Base-by-base conservation (phyloP, 2,797 vertebrate genomes). In the Tarsius wallacei region DNA sequence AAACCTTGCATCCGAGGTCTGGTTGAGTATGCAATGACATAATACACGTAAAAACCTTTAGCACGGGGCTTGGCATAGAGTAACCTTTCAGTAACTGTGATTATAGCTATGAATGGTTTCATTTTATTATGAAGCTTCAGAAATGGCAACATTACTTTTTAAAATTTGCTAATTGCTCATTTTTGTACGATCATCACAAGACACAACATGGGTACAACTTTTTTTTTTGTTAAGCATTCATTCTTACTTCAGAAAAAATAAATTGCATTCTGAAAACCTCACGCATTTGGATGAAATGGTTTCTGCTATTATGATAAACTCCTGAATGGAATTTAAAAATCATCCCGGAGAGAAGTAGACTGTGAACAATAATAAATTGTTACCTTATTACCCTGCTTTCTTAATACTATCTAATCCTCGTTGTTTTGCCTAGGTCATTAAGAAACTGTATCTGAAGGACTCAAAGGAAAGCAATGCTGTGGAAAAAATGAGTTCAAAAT, bases 391-490 rank as follows among this genome's bases (percentile, higher is more conserved):
- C 31, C 28, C 71, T 98, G 21, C 12, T 97, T 68, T 91, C 95
- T 98, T 93, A 95, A 73, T 83, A 95, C 68, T 76, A 10, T 88
- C 83, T 97, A 91, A 98, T 96, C 76, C 71, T 96, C 95, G 42
- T 96, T 98, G 95, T 87, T 96, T 91, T 71, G 81, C 49, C 63
- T 93, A 36, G 11, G 59, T 94, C 96, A 96, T 94, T 94, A 96
- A 97, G 84, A 77, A 93, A 97, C n/a, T 91, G 0, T 57, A 57
- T 93, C 82, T 28, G 71, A 90, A 82, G 78, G 36, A 2, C 84
- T 97, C 78, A 81, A 89, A 96, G 47, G n/a, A 96, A 97, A 94
- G 14, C 16, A 93, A 3, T 80, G 87, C 33, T 93, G n/a, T 28
- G 49, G 88, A 28, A 22, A 93, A 97, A 97, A 95, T 22, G 11